phyloP scores from a whole-genome alignment of 2,888 invertebrate genomes.

The Celastrina argiolus region DNA sequence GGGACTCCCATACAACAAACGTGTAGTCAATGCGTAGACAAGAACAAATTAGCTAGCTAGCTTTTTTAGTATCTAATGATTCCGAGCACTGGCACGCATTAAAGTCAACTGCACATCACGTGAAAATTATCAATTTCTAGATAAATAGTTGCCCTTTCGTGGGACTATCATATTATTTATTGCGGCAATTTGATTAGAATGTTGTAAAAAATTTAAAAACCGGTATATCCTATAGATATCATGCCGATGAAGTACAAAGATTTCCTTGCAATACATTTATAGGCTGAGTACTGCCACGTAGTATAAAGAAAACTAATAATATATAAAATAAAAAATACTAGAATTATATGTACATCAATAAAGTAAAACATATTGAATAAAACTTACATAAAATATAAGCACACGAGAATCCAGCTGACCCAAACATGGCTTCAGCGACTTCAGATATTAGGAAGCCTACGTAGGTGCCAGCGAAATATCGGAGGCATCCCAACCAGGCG shows the following conservation, averaged over 20 bases:
- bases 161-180: not conserved
- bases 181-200: not conserved
- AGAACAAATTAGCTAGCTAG: too few species aligned
- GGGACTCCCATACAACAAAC: too few species aligned
- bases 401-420: constrained; percentile 82
- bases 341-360: not conserved
- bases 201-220: not conserved
- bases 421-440: constrained; percentile 81
- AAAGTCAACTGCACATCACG: not conserved
- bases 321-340: not conserved
- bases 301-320: too few species aligned
- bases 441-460: constrained; percentile 81
- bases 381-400: constrained; percentile 82
- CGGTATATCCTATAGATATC: not conserved
- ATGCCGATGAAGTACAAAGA: not conserved
- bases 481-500: constrained; percentile 79
- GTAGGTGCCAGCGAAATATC: constrained; percentile 79
- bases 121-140: not conserved
- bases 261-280: too few species aligned
- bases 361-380: too few species aligned
- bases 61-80: too few species aligned
- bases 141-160: not conserved
- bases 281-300: not conserved
- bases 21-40: too few species aligned
- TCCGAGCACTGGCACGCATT: too few species aligned